Conservation (phyloP, 1,140 invertebrate species). For the Sycophaga agraensis region DNA sequence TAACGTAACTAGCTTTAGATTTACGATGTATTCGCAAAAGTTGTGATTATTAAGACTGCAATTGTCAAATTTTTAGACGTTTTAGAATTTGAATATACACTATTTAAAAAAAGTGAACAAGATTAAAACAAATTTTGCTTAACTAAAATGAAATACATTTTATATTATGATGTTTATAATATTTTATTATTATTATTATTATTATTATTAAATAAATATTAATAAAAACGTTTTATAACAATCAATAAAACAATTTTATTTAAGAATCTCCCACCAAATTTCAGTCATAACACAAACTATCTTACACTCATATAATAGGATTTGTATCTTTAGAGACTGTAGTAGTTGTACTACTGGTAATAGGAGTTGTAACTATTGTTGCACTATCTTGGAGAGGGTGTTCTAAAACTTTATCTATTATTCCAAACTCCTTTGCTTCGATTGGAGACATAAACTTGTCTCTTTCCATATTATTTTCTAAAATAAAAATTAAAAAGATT, state of each 20-base stretch:
- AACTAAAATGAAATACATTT: constrained; percentile 43
- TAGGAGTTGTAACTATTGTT: too few relatives aligned
- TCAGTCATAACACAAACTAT: constrained; percentile 7
- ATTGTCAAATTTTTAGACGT: constrained; percentile 9
- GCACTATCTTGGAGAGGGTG: constrained; percentile 65
- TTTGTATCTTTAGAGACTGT: too few relatives aligned
- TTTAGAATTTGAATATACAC: constrained; percentile 2
- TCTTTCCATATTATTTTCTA: constrained; percentile 83
- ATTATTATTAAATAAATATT: constrained; percentile 45
- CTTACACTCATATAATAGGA: constrained; percentile 20
- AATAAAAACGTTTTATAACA: constrained; percentile 49
- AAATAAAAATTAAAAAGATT: too few relatives aligned
- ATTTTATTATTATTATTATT: constrained; percentile 42
- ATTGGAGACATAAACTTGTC: constrained; percentile 92
- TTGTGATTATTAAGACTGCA: constrained; percentile 36
- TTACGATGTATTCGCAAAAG: constrained; percentile 36
- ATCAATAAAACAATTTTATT: constrained; percentile 30
- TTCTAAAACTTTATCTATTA: constrained; percentile 92
- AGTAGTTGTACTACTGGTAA: too few relatives aligned
- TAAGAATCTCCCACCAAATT: constrained; percentile 14
- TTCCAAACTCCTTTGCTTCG: constrained; percentile 90
- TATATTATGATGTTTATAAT: constrained; percentile 48
- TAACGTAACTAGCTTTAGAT: constrained; percentile 17
- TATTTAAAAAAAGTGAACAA: constrained; percentile 30
- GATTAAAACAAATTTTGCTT: constrained; percentile 36